Evolutionary conservation across 2,888 invertebrate genomes (phyloP).

Genomic region (Coenonympha arcania): DNA sequence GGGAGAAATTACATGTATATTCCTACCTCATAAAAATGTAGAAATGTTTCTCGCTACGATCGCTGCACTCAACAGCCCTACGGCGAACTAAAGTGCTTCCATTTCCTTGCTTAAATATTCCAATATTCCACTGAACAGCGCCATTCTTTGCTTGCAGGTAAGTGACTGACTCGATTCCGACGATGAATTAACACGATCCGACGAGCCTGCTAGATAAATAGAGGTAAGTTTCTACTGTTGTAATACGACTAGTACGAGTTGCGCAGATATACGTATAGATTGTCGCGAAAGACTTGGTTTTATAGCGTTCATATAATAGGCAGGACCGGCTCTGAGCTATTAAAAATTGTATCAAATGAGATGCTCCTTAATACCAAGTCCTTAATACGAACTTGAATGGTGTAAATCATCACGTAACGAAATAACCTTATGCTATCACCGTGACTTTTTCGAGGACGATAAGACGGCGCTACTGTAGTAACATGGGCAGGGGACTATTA

Average conservation of each 20-base stretch:
- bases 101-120: slow-evolving; percentile 23
- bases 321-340: too few relatives aligned
- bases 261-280: neutral
- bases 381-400: too few relatives aligned
- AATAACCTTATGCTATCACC: too few relatives aligned
- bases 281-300: neutral
- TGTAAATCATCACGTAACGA: too few relatives aligned
- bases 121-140: slow-evolving; percentile 23
- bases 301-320: too few relatives aligned
- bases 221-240: slow-evolving; percentile 4
- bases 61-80: slow-evolving; percentile 2
- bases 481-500: too few relatives aligned
- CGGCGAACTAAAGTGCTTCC: slow-evolving; percentile 9
- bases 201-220: slow-evolving; percentile 14
- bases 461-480: too few relatives aligned
- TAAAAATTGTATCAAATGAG: too few relatives aligned
- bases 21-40: neutral
- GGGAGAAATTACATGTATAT: neutral
- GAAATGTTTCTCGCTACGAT: neutral
- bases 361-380: too few relatives aligned
- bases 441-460: too few relatives aligned
- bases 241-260: too few relatives aligned
- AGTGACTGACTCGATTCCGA: slow-evolving; percentile 24
- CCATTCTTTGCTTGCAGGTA: slow-evolving; percentile 28
- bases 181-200: slow-evolving; percentile 19